phyloP scores from a whole-genome alignment of 2,113 vertebrate species.

The Salminus brasiliensis region DNA sequence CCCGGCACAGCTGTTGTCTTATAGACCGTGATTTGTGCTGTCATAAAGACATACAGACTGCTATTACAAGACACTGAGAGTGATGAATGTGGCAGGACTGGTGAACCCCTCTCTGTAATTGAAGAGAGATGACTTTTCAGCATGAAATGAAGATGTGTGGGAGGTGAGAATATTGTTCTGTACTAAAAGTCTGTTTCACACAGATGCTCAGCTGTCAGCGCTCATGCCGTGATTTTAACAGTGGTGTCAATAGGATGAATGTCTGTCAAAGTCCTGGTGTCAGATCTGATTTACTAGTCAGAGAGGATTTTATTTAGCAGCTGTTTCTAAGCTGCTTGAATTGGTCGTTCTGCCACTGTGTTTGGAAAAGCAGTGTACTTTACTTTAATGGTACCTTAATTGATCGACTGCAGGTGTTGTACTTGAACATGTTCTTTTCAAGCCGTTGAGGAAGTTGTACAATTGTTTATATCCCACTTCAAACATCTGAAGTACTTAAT shows the following conservation, averaged over 20 bases:
- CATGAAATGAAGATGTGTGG: conserved; percentile 41
- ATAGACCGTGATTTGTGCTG: background rate
- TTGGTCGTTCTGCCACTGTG: background rate
- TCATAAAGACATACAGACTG: conserved; percentile 34
- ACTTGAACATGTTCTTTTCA: too few species aligned
- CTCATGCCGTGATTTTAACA: conserved; percentile 20
- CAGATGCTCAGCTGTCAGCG: conserved; percentile 5
- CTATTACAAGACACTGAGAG: conserved; percentile 6
- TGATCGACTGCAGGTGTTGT: too few species aligned
- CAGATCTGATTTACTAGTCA: conserved; percentile 19
- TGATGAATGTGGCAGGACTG: conserved; percentile 41
- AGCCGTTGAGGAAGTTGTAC: too few species aligned
- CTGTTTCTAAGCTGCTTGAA: conserved; percentile 15
- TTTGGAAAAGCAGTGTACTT: background rate
- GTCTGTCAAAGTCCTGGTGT: conserved; percentile 31
- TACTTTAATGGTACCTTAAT: too few species aligned
- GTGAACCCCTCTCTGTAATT: conserved; percentile 37
- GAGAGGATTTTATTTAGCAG: conserved; percentile 32
- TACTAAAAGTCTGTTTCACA: conserved; percentile 21
- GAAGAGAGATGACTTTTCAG: conserved; percentile 31
- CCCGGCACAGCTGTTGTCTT: conserved; percentile 11
- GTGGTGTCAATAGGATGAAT: conserved; percentile 14
- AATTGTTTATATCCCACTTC: too few species aligned
- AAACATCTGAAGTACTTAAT: too few species aligned
- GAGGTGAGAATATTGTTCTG: conserved; percentile 15